Conservation (phyloP, 2,888 invertebrate species). For the Coecobrya sp. region DNA sequence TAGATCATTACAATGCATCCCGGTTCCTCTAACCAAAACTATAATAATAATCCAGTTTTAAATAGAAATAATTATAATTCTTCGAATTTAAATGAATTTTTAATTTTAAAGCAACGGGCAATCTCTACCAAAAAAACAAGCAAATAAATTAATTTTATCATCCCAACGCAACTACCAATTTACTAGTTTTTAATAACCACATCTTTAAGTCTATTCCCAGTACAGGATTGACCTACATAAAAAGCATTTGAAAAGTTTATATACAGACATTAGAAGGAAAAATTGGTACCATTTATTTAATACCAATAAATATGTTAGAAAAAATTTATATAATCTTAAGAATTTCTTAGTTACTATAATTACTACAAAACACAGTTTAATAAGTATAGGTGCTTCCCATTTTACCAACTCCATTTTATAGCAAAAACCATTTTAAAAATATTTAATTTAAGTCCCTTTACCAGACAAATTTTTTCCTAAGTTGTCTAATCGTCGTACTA, state of each 20-base stretch:
- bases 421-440: neutral
- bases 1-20: neutral
- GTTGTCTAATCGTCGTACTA: conserved; percentile 32
- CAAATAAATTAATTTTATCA: neutral
- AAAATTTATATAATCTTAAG: too few species aligned
- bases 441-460: neutral
- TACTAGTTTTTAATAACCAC: neutral
- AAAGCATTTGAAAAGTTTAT: too few species aligned
- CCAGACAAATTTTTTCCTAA: neutral
- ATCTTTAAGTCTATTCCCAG: too few species aligned
- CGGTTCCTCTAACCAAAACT: neutral
- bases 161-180: neutral
- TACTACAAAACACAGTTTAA: neutral
- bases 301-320: too few species aligned
- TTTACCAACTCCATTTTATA: neutral
- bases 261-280: neutral
- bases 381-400: conserved; percentile 2
- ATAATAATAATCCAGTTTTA: too few species aligned
- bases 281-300: too few species aligned
- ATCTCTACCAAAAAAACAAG: conserved; percentile 43
- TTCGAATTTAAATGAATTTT: neutral
- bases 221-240: too few species aligned
- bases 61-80: neutral
- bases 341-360: too few species aligned
- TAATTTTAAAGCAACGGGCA: conserved; percentile 41